Conservation (phyloP, 2,888 invertebrate species). For the Ceratothoa steindachneri region DNA sequence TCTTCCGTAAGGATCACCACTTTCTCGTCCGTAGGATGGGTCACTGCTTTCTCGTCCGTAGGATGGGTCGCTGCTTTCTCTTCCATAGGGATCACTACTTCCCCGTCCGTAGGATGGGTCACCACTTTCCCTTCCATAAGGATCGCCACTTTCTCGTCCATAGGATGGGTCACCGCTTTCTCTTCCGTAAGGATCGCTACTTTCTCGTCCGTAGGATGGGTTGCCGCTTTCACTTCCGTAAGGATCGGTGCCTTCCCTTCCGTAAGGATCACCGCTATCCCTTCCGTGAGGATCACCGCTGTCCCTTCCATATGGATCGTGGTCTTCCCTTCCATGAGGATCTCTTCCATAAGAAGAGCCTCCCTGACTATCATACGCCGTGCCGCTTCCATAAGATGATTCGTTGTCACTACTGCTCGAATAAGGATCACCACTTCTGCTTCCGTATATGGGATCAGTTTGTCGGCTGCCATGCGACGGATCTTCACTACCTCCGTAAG, state of each 20-base stretch:
- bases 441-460: no score
- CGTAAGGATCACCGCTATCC: neutral
- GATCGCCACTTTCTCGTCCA: neutral
- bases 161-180: neutral
- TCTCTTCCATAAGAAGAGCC: neutral
- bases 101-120: neutral
- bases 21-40: no score
- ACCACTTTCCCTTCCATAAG: neutral
- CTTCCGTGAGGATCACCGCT: neutral
- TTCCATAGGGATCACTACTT: neutral
- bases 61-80: neutral
- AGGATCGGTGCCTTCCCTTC: neutral
- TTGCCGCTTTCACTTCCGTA: neutral
- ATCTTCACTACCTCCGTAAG: neutral
- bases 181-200: neutral
- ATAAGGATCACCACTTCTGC: neutral
- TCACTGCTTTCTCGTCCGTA: neutral
- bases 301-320: slow-evolving; percentile 3
- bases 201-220: neutral
- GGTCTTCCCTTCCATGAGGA: slow-evolving; percentile 4
- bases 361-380: neutral
- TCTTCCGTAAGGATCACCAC: neutral
- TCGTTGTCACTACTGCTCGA: slow-evolving; percentile 2
- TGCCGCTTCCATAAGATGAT: slow-evolving; percentile 11
- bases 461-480: no score